A percentile compares a stretch with the other conserved stretches of the same genome.
These are phyloP conservation scores for Drosophila repletoides DNA, from an alignment of 1,140 invertebrate species.

Conservation along the genomic window DNA sequence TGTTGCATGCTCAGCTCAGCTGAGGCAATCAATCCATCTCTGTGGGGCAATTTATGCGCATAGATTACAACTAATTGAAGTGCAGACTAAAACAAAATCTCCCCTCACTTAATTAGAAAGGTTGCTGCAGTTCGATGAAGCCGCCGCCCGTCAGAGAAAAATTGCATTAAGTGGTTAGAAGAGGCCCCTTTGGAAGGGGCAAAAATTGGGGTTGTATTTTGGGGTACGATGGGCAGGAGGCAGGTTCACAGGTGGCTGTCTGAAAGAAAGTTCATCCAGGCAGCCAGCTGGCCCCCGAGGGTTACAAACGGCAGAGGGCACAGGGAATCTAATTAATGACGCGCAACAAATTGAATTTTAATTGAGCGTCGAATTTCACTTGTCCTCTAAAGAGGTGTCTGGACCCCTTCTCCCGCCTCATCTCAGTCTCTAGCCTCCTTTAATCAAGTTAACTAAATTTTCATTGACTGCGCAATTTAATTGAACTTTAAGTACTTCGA, in stretches of 20 bases:
- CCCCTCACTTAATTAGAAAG: slow-evolving; percentile 46
- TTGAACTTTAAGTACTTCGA: too few relatives aligned
- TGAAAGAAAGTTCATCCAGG: slow-evolving; percentile 44
- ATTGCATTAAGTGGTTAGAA: slow-evolving; percentile 61
- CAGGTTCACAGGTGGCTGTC: slow-evolving; percentile 37
- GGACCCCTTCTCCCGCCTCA: background rate
- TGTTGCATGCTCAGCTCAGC: slow-evolving; percentile 47
- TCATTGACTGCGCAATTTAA: slow-evolving; percentile 1
- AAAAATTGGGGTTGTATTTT: background rate
- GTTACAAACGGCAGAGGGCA: background rate
- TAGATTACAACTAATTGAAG: slow-evolving; percentile 64
- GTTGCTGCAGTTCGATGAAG: slow-evolving; percentile 19
- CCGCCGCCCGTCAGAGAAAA: slow-evolving; percentile 30
- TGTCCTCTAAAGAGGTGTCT: slow-evolving; percentile 33
- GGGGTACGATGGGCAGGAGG: background rate
- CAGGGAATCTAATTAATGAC: slow-evolving; percentile 72
- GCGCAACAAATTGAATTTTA: slow-evolving; percentile 77
- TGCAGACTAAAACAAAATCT: slow-evolving; percentile 19
- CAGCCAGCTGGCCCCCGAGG: background rate
- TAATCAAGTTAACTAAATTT: slow-evolving; percentile 32
- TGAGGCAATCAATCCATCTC: slow-evolving; percentile 28
- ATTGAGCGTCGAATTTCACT: slow-evolving; percentile 79
- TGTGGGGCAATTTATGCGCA: slow-evolving; percentile 63
- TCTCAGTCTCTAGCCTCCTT: background rate
- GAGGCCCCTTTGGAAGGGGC: too few relatives aligned